phyloP scores from a whole-genome alignment of 2,797 vertebrate genomes.

The Characodon lateralis region DNA sequence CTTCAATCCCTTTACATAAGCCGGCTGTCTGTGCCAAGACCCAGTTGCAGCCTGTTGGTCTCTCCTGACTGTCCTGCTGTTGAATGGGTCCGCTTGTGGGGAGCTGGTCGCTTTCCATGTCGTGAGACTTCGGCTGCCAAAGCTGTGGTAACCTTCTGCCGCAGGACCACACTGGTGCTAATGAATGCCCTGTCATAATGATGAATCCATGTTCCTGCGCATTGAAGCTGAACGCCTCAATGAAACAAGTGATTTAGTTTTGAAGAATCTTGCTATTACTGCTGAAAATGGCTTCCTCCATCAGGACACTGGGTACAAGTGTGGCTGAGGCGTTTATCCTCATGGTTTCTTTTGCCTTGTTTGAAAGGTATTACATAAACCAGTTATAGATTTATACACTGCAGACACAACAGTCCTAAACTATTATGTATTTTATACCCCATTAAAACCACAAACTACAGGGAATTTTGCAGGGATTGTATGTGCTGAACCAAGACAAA shows the following conservation, averaged over 20 bases:
- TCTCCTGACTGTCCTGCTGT: conserved; percentile 34
- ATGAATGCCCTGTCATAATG: conserved; percentile 59
- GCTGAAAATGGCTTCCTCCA: conserved; percentile 20
- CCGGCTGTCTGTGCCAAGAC: conserved; percentile 51
- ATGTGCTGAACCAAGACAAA: too few species aligned
- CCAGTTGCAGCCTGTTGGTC: conserved; percentile 51
- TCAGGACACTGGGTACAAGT: conserved; percentile 3
- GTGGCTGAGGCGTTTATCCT: conserved; percentile 11
- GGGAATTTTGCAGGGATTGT: too few species aligned
- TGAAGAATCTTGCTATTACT: conserved; percentile 1
- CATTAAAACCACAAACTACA: too few species aligned
- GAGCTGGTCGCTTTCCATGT: conserved; percentile 77
- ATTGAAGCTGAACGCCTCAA: conserved; percentile 42
- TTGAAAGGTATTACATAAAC: not conserved
- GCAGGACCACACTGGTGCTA: conserved; percentile 53
- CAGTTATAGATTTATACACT: not conserved
- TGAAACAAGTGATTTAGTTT: conserved; percentile 26
- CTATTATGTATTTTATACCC: not conserved
- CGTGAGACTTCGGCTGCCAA: conserved; percentile 63
- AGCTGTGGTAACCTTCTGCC: conserved; percentile 64
- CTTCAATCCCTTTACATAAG: conserved; percentile 56
- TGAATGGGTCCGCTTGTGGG: conserved; percentile 77
- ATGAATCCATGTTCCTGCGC: conserved; percentile 59
- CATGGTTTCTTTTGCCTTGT: not conserved
- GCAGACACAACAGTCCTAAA: not conserved